phyloP scores from a whole-genome alignment of 2,888 invertebrate species.

The Didymodactylos carnosus region DNA sequence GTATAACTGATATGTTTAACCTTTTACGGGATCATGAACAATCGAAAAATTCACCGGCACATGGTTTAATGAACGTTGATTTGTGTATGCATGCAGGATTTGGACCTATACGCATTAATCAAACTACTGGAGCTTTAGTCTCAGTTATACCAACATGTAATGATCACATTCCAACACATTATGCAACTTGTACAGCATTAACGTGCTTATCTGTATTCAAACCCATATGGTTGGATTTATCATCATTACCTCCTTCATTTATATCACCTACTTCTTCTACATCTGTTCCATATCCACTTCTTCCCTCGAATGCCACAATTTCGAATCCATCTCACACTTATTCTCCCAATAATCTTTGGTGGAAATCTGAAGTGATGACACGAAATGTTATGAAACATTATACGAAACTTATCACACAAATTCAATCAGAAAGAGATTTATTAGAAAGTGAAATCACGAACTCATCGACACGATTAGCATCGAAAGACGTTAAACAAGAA shows the following conservation, averaged over 20 bases:
- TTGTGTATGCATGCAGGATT: background rate
- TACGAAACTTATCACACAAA: background rate
- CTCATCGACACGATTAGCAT: background rate
- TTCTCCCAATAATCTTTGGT: background rate
- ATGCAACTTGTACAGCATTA: background rate
- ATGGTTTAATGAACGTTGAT: background rate
- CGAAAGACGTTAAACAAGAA: background rate
- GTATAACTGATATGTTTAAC: constrained; percentile 23
- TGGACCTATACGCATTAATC: background rate
- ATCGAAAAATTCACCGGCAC: background rate
- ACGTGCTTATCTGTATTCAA: background rate
- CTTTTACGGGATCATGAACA: constrained; percentile 22
- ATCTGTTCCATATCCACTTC: too few relatives aligned
- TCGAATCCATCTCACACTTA: background rate
- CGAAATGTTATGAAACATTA: background rate
- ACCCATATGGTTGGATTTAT: background rate
- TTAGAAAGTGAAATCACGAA: background rate
- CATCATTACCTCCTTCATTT: background rate
- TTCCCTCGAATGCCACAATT: background rate
- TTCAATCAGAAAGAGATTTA: background rate
- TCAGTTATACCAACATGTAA: background rate
- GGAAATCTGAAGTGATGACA: background rate
- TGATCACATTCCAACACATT: background rate
- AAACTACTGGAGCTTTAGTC: background rate
- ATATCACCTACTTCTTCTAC: too few relatives aligned